phyloP scores from a whole-genome alignment of 2,888 invertebrate genomes.

The Melieria picta region DNA sequence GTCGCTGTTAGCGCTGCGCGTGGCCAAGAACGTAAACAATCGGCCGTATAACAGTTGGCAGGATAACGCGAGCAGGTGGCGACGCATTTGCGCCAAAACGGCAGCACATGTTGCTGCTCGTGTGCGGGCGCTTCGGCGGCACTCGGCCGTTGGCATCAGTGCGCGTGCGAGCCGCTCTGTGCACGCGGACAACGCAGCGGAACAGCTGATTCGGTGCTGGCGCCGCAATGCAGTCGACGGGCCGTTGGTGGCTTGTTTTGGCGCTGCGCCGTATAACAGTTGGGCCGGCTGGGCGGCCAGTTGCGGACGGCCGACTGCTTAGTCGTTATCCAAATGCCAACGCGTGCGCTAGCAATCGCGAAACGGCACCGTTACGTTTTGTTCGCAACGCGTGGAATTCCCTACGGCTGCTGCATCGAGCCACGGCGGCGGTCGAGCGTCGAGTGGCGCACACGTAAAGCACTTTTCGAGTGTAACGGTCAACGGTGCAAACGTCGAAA shows the following conservation, averaged over 20 bases:
- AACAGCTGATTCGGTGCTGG: slow-evolving; percentile 12
- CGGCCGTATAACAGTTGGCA: slow-evolving; percentile 28
- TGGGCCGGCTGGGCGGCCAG: not conserved
- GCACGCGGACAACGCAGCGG: slow-evolving; percentile 5
- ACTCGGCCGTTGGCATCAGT: not conserved
- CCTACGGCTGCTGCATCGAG: not conserved
- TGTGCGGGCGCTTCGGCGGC: too few relatives aligned
- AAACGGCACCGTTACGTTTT: not conserved
- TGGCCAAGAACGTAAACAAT: slow-evolving; percentile 11
- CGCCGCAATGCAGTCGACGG: slow-evolving; percentile 18
- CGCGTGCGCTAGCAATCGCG: slow-evolving; percentile 46
- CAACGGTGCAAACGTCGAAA: too few relatives aligned
- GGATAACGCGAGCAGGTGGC: slow-evolving; percentile 1
- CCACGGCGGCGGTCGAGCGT: not conserved
- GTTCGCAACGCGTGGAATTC: not conserved
- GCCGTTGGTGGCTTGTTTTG: slow-evolving; percentile 1
- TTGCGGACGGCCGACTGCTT: slow-evolving; percentile 34
- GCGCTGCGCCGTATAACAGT: not conserved
- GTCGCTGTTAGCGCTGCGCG: too few relatives aligned
- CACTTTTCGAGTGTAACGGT: too few relatives aligned
- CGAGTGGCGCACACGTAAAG: not conserved
- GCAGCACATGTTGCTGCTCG: slow-evolving; percentile 20
- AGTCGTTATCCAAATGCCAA: slow-evolving; percentile 53
- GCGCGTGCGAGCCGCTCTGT: too few relatives aligned
- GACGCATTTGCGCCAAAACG: slow-evolving; percentile 8